Percentiles rank a stretch among this genome's conserved stretches.
phyloP scores from a whole-genome alignment of 1,140 invertebrate genomes.

The Eumaeus atala region DNA sequence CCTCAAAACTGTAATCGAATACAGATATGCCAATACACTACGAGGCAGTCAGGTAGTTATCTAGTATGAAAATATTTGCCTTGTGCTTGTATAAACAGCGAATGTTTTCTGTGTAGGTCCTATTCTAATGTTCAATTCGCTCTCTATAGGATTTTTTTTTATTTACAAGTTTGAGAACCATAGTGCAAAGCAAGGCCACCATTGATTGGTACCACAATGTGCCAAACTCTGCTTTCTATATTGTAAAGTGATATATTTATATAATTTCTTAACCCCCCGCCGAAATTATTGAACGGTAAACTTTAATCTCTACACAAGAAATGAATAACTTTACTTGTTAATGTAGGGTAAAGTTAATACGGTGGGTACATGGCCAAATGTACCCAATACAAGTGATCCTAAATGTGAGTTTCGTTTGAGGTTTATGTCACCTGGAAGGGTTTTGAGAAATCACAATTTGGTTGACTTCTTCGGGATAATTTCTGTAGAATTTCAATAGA shows the following conservation, averaged over 20 bases:
- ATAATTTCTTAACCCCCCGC: conserved; percentile 54
- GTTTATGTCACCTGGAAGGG: conserved; percentile 13
- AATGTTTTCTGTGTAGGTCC: too few species aligned
- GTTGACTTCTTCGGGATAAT: conserved; percentile 46
- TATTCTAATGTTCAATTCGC: too few species aligned
- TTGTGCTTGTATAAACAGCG: too few species aligned
- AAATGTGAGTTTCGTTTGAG: not conserved
- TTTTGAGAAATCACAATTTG: conserved; percentile 62
- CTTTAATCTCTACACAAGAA: conserved; percentile 42
- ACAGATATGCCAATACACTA: too few species aligned
- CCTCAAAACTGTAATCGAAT: too few species aligned
- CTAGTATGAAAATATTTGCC: not conserved
- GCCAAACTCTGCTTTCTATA: conserved; percentile 51
- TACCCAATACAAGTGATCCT: not conserved
- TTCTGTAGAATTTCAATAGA: conserved; percentile 27
- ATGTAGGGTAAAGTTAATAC: conserved; percentile 27
- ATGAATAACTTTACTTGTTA: conserved; percentile 22
- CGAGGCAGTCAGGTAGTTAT: too few species aligned
- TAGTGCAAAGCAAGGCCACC: conserved; percentile 34
- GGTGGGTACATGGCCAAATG: conserved; percentile 1
- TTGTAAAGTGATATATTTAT: conserved; percentile 71
- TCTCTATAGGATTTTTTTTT: too few species aligned
- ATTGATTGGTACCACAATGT: conserved; percentile 63
- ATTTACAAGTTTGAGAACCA: conserved; percentile 33
- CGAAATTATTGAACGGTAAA: conserved; percentile 32